Base-by-base conservation (phyloP, 2,113 vertebrate genomes). In the Pagrus major region DNA sequence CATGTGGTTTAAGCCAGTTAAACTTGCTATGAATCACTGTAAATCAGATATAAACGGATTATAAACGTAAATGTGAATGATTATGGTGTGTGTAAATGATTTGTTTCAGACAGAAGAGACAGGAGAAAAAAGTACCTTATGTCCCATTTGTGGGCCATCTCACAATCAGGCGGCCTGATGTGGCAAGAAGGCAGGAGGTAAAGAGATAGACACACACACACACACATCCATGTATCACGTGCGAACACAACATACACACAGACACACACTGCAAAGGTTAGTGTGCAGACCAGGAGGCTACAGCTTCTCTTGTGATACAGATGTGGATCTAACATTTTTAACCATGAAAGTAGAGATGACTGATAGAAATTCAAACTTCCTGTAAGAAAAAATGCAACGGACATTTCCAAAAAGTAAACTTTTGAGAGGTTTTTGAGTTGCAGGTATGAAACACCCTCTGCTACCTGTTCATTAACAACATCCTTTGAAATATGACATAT, bases 161-260 rank as follows among this genome's bases (percentile, higher is more conserved):
- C 93, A 94, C 92, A 92, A 90, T 94, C 95, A 93, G 96, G 94
- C 64, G 90, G 93, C 91, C 96, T 96, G 94, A 96, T 94, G 90
- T 88, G 93, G 91, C 78, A 83, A 73, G 74, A 92, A 86, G 81
- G 89, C 76, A 89, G 86, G 78, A 91, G 35, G 86, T 80, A 83
- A 76, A 92, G 75, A 89, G 55, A 88, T 1, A 91, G 71, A 85
- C 64, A 69, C 68, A 78, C 66, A 79, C 23, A 51, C 47, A 58
- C 39, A 54, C 35, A 78, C 72, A 76, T 5, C 49, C 66, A 80
- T 15, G 35, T 46, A 35, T 14, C 9, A 27, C 9, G 0, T 46
- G 35, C 27, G 27, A 23, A 75, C 72, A 87, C 70, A 85, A 80
- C 66, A 81, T 65, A 81, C 46, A 80, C 23, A 86, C 61, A 80